Conservation (phyloP, 2,113 vertebrate species). For the Ailuropoda melanoleuca region DNA sequence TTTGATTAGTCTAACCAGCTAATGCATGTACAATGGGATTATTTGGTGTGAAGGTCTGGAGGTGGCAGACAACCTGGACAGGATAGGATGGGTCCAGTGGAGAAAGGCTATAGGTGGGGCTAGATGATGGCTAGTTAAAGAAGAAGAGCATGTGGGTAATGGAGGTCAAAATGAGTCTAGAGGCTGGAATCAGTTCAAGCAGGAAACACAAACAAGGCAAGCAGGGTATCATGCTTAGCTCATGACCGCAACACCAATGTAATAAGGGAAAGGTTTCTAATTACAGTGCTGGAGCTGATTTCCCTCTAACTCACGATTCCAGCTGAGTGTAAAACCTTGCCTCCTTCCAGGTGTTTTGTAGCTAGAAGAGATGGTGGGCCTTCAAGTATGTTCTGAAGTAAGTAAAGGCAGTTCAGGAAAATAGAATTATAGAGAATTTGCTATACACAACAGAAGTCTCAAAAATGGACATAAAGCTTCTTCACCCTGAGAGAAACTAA, state of each 20-base stretch:
- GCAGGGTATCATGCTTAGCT: not conserved
- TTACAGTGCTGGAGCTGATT: not conserved
- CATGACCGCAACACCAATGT: not conserved
- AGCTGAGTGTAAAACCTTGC: not conserved
- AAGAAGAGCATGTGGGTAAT: not conserved
- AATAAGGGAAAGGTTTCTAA: not conserved
- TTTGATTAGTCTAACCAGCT: not conserved
- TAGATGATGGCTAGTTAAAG: not conserved
- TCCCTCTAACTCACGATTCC: not conserved
- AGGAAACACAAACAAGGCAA: not conserved
- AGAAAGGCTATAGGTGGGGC: not conserved
- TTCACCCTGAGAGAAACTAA: constrained; percentile 11
- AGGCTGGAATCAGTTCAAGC: not conserved
- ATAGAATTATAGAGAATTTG: constrained; percentile 5
- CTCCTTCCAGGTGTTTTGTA: not conserved
- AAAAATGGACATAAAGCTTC: not conserved
- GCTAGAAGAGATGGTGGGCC: not conserved
- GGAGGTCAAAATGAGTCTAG: not conserved
- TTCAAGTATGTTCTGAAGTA: not conserved
- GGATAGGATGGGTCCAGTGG: not conserved
- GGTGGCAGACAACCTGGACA: not conserved
- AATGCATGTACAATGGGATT: not conserved
- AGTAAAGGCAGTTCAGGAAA: not conserved
- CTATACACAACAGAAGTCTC: not conserved
- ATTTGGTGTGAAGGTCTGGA: not conserved